Evolutionary conservation across 2,888 invertebrate species (phyloP), one percentile per base, ranked within the genome.

Genomic region (Cepaea hortensis): DNA sequence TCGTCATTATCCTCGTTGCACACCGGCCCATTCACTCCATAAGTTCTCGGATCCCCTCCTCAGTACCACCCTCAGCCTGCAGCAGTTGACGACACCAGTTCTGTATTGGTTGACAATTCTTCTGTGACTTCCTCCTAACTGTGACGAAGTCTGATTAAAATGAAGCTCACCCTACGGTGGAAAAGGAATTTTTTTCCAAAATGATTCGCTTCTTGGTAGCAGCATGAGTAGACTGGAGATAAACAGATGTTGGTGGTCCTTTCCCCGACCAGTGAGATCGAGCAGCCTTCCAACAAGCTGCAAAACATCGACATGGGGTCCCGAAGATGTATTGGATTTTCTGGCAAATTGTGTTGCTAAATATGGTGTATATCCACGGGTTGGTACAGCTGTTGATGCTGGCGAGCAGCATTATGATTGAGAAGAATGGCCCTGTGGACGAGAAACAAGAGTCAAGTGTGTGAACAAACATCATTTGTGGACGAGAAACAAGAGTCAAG

Each of bases 381-480:
- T 96, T 96, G 62, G 96, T 96, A 92, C 96, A 96, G 90, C 96
- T 97, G 92, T 97, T 97, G 81, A 97, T 95, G 90, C 96, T 93
- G n/a, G 93, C 93, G 79, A 94, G 88, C 3, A 94, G 90, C 70
- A 93, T 87, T 48, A 93, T 92, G 35, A 94, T 92, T 50, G 92
- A 91, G 88, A 92, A 93, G 18, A 91, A 90, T 9, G 89, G 88
- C 82, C 90, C 93, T 93, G 91, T 35, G 23, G 35, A 72, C 9
- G 65, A 3, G 68, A 48, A 48, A 50, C 7, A 55, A 23, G n/a
- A 55, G 18, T 68, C 11, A 68, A 68, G 68, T 68, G 13, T 68
- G 5, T 68, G 35, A 35, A 35, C 35, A 35, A 35, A 1, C 35
- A 1, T 35, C 35, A 35, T 35, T 35, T 35, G 35, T 35, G 35